These are phyloP conservation scores for Myotis pilosus DNA, from an alignment of 2,797 vertebrate species.

Conservation along the genomic window DNA sequence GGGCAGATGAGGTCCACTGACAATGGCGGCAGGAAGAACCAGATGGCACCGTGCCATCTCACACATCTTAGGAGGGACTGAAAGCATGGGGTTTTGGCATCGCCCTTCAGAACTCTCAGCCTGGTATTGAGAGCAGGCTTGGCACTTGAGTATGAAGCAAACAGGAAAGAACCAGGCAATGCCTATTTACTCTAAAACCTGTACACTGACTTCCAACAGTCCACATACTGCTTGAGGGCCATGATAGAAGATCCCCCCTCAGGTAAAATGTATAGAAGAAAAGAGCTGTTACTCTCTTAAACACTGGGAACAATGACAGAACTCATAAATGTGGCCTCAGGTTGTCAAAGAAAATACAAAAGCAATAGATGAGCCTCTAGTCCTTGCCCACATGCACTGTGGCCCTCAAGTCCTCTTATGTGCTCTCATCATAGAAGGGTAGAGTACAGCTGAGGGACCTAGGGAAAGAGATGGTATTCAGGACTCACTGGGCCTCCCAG, in stretches of 20 bases:
- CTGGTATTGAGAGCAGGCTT: neutral
- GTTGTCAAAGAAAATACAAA: neutral
- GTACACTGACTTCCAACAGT: neutral
- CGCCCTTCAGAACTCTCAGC: neutral
- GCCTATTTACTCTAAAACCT: neutral
- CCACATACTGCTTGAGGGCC: neutral
- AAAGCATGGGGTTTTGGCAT: neutral
- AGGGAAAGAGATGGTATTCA: neutral
- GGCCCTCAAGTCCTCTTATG: neutral
- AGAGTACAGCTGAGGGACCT: neutral
- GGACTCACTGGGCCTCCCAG: neutral
- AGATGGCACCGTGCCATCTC: neutral
- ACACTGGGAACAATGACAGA: neutral
- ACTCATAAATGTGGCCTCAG: neutral
- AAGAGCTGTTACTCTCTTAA: neutral
- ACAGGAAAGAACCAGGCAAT: neutral
- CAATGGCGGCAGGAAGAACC: neutral
- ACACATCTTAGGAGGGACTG: neutral
- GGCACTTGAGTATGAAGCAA: neutral
- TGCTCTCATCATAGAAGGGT: neutral
- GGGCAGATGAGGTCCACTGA: neutral
- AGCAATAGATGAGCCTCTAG: neutral
- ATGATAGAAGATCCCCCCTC: neutral
- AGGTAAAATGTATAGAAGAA: neutral
- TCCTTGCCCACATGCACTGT: neutral